Evolutionary conservation across 2,797 vertebrate species (phyloP).

Genomic region (Bryconaethiops microstoma): DNA sequence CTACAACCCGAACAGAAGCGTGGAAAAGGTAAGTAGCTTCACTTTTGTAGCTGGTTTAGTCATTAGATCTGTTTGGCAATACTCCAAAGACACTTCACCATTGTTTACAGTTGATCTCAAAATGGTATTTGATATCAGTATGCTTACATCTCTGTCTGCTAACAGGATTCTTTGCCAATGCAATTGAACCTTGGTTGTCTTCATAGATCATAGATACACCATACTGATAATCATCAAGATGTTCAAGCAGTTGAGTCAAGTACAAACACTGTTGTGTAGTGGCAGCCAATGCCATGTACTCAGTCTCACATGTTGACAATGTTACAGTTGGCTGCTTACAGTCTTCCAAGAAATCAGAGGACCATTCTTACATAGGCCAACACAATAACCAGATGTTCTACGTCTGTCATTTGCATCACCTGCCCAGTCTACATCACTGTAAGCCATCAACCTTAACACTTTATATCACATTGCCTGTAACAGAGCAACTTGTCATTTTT

Average conservation of each 20-base stretch:
- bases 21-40: no score
- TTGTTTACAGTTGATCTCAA: no score
- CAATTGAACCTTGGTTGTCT: background rate
- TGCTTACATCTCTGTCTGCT: background rate
- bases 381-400: background rate
- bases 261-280: slow-evolving; percentile 16
- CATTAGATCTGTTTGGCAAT: no score
- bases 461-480: background rate
- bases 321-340: background rate
- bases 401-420: background rate
- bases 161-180: background rate
- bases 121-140: no score
- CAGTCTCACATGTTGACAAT: background rate
- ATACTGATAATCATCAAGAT: slow-evolving; percentile 8
- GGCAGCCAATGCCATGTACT: background rate
- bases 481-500: slow-evolving; percentile 22
- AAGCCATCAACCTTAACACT: slow-evolving; percentile 7
- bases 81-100: no score
- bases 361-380: background rate
- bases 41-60: no score
- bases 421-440: slow-evolving; percentile 28
- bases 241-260: slow-evolving; percentile 8
- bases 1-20: no score
- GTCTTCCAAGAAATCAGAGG: background rate
- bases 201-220: background rate